These are phyloP conservation scores for Ormyrus labotus DNA, from an alignment of 2,888 invertebrate genomes.

Conservation along the genomic window DNA sequence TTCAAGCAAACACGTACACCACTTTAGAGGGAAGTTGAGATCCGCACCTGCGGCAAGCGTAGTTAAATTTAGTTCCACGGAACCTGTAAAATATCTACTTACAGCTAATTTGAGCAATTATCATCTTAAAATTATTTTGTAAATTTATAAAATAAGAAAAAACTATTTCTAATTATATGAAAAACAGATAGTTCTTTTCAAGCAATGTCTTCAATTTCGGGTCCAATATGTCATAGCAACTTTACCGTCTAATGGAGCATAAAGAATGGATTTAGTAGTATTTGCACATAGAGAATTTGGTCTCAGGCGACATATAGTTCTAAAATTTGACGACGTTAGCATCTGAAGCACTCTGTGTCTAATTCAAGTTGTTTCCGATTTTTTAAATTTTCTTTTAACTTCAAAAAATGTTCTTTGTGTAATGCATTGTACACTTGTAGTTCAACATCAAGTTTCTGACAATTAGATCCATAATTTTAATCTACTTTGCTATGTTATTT, in stretches of 20 bases:
- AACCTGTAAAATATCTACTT: too few relatives aligned
- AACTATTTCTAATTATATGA: too few relatives aligned
- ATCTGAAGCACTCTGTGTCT: constrained; percentile 42
- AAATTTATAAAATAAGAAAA: too few relatives aligned
- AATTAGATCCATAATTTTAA: constrained; percentile 55
- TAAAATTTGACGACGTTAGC: constrained; percentile 59
- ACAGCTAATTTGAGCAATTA: too few relatives aligned
- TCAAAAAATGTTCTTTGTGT: constrained; percentile 41
- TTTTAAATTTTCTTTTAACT: constrained; percentile 41
- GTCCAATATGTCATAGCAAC: constrained; percentile 43
- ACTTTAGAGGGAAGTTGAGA: too few relatives aligned
- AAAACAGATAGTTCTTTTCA: constrained; percentile 13
- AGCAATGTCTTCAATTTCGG: constrained; percentile 54
- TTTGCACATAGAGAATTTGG: constrained; percentile 41
- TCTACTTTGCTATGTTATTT: constrained; percentile 13
- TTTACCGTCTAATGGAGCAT: constrained; percentile 13
- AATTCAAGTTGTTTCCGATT: constrained; percentile 51
- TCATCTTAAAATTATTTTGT: too few relatives aligned
- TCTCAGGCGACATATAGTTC: constrained; percentile 44
- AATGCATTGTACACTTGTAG: constrained; percentile 12
- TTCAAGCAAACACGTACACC: too few relatives aligned
- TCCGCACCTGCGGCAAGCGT: too few relatives aligned
- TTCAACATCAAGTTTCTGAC: constrained; percentile 54
- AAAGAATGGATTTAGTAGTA: constrained; percentile 48
- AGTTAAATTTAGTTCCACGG: too few relatives aligned